phyloP scores from a whole-genome alignment of 1,140 invertebrate genomes.

The Zelostemma sp. region DNA sequence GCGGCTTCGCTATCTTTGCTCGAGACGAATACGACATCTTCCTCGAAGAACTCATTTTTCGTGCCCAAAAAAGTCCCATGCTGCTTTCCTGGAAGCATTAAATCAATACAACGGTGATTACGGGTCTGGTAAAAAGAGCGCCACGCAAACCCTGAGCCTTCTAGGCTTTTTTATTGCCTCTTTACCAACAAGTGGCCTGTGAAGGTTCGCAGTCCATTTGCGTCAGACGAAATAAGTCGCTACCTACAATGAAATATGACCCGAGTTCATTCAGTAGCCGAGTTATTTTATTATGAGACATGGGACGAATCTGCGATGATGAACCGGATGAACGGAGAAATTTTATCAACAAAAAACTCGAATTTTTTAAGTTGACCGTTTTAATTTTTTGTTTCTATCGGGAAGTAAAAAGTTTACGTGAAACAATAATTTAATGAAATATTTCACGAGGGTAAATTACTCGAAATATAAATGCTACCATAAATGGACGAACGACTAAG shows the following conservation, averaged over 20 bases:
- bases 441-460: too few species aligned
- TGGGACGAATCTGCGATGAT: not conserved
- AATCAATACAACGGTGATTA: conserved; percentile 32
- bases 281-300: conserved; percentile 24
- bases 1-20: conserved; percentile 81
- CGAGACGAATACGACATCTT: conserved; percentile 84
- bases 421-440: too few species aligned
- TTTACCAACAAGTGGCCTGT: not conserved
- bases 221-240: conserved; percentile 26
- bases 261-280: conserved; percentile 40
- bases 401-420: too few species aligned
- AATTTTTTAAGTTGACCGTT: too few species aligned
- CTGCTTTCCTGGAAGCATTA: conserved; percentile 58
- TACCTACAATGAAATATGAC: conserved; percentile 37
- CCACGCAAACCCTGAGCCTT: not conserved
- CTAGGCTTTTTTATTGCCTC: conserved; percentile 28
- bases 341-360: too few species aligned
- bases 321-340: not conserved
- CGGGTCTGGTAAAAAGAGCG: not conserved
- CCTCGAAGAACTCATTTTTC: conserved; percentile 58
- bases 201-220: conserved; percentile 30
- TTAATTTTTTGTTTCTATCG: too few species aligned
- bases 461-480: conserved; percentile 11
- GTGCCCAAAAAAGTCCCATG: conserved; percentile 31
- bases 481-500: conserved; percentile 19